A percentile compares a stretch with the other conserved stretches of the same genome.
phyloP scores from a whole-genome alignment of 2,888 invertebrate genomes.

The Rhagonycha lutea region DNA sequence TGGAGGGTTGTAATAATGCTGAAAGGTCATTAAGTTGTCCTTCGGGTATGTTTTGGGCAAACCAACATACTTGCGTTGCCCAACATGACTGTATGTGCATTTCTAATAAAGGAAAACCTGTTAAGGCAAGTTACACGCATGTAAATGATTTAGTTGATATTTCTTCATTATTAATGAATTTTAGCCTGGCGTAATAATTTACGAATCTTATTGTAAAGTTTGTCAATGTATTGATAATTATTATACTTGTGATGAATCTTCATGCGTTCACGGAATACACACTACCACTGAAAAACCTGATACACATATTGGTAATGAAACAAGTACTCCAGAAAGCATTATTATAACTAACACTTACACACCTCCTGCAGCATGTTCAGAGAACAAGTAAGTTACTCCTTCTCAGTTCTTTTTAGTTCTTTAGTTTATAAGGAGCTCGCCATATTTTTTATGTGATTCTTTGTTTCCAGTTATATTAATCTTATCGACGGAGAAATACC shows the following conservation, averaged over 20 bases:
- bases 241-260: slow-evolving; percentile 67
- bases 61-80: slow-evolving; percentile 73
- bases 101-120: slow-evolving; percentile 64
- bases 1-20: slow-evolving; percentile 46
- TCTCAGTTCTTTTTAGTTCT: not conserved
- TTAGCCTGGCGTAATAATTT: slow-evolving; percentile 70
- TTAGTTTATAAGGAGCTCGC: no score
- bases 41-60: slow-evolving; percentile 68
- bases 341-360: slow-evolving; percentile 44
- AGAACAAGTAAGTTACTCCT: slow-evolving; percentile 44
- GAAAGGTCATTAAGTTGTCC: slow-evolving; percentile 58
- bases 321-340: not conserved
- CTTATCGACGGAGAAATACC: slow-evolving; percentile 58
- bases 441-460: no score
- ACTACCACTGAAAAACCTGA: not conserved
- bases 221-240: slow-evolving; percentile 83
- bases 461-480: slow-evolving; percentile 49
- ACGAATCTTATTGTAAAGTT: slow-evolving; percentile 66
- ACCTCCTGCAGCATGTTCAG: slow-evolving; percentile 54
- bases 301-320: not conserved
- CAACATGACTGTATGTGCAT: slow-evolving; percentile 77
- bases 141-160: not conserved
- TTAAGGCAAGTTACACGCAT: slow-evolving; percentile 60
- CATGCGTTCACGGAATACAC: slow-evolving; percentile 50
- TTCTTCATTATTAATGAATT: slow-evolving; percentile 21